phyloP scores from a whole-genome alignment of 2,113 vertebrate species.

The Dasyurus viverrinus region DNA sequence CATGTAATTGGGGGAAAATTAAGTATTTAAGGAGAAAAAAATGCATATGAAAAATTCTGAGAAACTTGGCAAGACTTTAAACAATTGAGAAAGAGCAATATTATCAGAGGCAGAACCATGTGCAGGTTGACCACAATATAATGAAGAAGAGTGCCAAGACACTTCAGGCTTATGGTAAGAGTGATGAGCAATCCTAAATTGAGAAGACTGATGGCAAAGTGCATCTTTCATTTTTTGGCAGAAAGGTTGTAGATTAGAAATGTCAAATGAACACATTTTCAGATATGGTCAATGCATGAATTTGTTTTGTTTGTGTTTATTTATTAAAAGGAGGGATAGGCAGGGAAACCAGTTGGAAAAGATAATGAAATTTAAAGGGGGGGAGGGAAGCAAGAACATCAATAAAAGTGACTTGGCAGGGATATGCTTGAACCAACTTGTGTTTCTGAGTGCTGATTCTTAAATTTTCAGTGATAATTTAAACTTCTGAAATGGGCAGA shows the following conservation, averaged over 20 bases:
- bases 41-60: background rate
- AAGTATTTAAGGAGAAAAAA: background rate
- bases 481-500: background rate
- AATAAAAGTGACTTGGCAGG: background rate
- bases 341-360: background rate
- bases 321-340: background rate
- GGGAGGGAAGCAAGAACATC: background rate
- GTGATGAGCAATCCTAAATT: background rate
- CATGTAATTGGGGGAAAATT: background rate
- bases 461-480: background rate
- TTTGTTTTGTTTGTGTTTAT: background rate
- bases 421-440: background rate
- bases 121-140: background rate
- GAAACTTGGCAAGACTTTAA: background rate
- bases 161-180: background rate
- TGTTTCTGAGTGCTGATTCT: background rate
- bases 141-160: background rate
- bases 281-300: background rate
- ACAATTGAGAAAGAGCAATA: background rate
- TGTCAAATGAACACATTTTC: background rate
- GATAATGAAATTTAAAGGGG: background rate
- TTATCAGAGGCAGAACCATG: background rate
- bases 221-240: background rate
- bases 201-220: background rate
- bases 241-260: background rate